Evolutionary conservation across 2,113 vertebrate genomes (phyloP).

Genomic region (Rhinogobius similis): DNA sequence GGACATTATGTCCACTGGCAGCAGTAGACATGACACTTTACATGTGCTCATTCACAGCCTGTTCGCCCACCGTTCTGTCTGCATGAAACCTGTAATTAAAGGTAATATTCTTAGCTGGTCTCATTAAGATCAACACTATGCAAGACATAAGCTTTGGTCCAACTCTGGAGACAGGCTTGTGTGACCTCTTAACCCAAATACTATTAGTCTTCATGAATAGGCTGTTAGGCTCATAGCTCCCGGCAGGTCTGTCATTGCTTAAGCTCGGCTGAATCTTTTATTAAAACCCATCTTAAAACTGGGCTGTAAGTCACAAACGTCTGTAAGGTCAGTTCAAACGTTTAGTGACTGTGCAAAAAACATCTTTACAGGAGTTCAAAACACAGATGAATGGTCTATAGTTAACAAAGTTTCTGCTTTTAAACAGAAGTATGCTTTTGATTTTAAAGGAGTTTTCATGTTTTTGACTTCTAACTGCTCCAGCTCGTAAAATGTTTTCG

Average conservation of each 20-base stretch:
- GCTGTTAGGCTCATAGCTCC: neutral
- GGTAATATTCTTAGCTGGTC: neutral
- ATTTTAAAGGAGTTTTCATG: neutral
- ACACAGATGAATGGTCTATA: neutral
- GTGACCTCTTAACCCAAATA: constrained; percentile 8
- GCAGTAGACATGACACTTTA: constrained; percentile 9
- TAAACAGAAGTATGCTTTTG: neutral
- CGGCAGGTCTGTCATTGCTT: neutral
- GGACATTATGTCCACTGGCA: constrained; percentile 42
- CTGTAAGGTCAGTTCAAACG: neutral
- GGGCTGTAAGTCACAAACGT: constrained; percentile 19
- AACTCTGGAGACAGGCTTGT: neutral
- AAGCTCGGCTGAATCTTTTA: neutral
- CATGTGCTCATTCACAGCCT: too few relatives aligned
- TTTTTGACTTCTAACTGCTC: too few relatives aligned
- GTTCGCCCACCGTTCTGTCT: constrained; percentile 11
- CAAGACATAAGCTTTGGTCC: neutral
- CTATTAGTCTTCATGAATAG: neutral
- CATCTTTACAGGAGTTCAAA: neutral
- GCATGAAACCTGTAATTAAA: neutral
- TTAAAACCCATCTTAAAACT: constrained; percentile 30
- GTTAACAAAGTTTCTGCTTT: neutral
- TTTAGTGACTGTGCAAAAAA: neutral
- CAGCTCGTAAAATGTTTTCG: too few relatives aligned
- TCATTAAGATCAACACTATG: constrained; percentile 17